phyloP scores from a whole-genome alignment of 2,888 invertebrate species.

The Yponomeuta evonymella region DNA sequence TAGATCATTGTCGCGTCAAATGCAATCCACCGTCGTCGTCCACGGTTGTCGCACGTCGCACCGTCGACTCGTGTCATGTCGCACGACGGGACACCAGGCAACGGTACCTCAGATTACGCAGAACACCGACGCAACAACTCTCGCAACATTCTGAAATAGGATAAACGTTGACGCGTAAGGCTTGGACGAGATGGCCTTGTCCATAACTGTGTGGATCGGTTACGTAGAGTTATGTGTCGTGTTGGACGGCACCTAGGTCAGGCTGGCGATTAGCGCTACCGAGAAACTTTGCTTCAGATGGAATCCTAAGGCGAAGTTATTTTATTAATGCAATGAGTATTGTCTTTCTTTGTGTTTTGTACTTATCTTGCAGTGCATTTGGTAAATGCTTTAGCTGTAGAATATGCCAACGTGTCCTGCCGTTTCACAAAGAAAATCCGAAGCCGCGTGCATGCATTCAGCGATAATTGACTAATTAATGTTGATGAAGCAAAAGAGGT shows the following conservation, averaged over 20 bases:
- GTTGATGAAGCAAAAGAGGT: too few species aligned
- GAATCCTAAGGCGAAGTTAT: too few species aligned
- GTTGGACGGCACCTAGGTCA: not conserved
- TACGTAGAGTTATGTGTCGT: not conserved
- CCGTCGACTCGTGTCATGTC: not conserved
- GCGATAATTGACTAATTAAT: too few species aligned
- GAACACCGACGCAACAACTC: not conserved
- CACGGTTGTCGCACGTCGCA: not conserved
- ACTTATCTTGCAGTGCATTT: too few species aligned
- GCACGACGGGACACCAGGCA: not conserved
- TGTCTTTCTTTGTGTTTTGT: too few species aligned
- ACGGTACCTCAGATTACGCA: not conserved
- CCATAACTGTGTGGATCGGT: not conserved
- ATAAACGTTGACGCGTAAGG: not conserved
- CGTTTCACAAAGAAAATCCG: too few species aligned
- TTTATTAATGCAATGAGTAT: too few species aligned
- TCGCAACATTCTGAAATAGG: constrained; percentile 1
- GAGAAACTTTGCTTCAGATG: not conserved
- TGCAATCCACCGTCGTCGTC: not conserved
- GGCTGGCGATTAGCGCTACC: not conserved
- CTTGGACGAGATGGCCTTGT: constrained; percentile 1
- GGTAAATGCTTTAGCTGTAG: too few species aligned
- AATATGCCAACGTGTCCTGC: too few species aligned
- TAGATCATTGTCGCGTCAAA: too few species aligned
- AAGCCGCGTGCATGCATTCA: too few species aligned